Percentiles rank a stretch among this genome's conserved stretches.
phyloP scores from a whole-genome alignment of 1,140 invertebrate species.

The Drosophila melanogaster region Release_6_plus_ISO1_MT NT_033779.5:17760001-17760500 shows the following conservation, averaged over 20 bases:
- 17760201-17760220: not conserved
- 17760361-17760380: slow-evolving; percentile 64
- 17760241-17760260: no score
- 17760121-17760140: not conserved
- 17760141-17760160: no score
- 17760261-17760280: not conserved
- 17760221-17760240: not conserved
- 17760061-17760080: slow-evolving; percentile 30
- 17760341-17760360: slow-evolving; percentile 34
- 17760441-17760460: slow-evolving; percentile 43
- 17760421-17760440: slow-evolving; percentile 72
- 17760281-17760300: not conserved
- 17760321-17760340: slow-evolving; percentile 7
- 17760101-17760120: slow-evolving; percentile 19
- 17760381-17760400: slow-evolving; percentile 17
- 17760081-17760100: slow-evolving; percentile 19
- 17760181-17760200: no score
- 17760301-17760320: not conserved
- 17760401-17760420: slow-evolving; percentile 60
- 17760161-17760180: no score
- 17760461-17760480: slow-evolving; percentile 47
- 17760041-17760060: slow-evolving; percentile 65
- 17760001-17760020: slow-evolving; percentile 39
- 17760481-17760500: slow-evolving; percentile 47
- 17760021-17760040: slow-evolving; percentile 55